Conservation (phyloP, 2,888 invertebrate species). For the Hyalella azteca region DNA sequence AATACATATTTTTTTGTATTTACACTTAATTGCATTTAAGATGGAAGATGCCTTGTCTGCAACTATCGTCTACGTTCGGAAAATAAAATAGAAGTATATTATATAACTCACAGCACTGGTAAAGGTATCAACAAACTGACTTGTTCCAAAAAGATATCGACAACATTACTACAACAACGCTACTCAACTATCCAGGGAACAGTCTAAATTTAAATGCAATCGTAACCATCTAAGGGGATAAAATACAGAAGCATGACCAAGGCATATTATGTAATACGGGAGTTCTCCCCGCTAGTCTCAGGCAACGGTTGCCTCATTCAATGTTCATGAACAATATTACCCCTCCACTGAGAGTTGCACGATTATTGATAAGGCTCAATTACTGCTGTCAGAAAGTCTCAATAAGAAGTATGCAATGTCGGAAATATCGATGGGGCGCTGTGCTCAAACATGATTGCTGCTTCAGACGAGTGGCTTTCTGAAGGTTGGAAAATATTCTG, state of each 20-base stretch:
- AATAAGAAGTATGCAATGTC: no score
- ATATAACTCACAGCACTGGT: slow-evolving; percentile 32
- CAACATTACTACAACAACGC: background rate
- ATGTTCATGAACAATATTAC: background rate
- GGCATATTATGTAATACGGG: background rate
- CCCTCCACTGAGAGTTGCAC: background rate
- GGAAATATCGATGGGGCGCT: no score
- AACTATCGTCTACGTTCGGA: no score
- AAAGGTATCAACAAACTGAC: background rate
- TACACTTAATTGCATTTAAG: no score
- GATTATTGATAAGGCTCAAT: background rate
- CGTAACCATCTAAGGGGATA: no score
- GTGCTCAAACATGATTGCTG: no score
- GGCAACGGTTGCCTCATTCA: background rate
- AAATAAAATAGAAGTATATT: slow-evolving; percentile 10
- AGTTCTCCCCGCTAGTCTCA: background rate
- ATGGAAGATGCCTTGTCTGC: no score
- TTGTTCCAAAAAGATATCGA: background rate
- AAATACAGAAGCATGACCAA: background rate
- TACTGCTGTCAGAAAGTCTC: no score
- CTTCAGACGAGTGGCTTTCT: no score
- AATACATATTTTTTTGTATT: no score
- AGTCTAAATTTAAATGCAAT: no score
- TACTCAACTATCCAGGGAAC: background rate
- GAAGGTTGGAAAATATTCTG: no score